Conservation (phyloP, 2,113 vertebrate species). For the Synchiropus splendidus region DNA sequence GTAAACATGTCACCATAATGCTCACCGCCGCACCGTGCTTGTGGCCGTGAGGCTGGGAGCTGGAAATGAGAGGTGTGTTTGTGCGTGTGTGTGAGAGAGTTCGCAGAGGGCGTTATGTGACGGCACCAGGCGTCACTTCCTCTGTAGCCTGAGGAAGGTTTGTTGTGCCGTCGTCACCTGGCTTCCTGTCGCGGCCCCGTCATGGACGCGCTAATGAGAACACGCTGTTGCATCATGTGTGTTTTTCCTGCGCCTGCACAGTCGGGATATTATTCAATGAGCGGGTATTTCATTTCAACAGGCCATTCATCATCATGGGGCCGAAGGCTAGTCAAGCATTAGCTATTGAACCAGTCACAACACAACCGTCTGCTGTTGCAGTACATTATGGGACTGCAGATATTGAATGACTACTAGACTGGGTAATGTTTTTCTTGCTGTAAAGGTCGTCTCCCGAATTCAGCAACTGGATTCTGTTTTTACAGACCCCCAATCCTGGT, state of each 20-base stretch:
- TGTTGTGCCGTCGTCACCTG: constrained; percentile 25
- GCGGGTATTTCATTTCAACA: too few species aligned
- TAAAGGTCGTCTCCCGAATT: too few species aligned
- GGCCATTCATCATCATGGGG: too few species aligned
- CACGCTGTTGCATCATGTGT: constrained; percentile 27
- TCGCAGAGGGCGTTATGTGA: constrained; percentile 28
- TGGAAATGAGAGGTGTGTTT: constrained; percentile 71
- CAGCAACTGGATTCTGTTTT: too few species aligned
- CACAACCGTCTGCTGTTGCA: too few species aligned
- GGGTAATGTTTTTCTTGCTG: too few species aligned
- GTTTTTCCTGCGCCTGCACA: constrained; percentile 1
- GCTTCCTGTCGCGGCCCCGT: constrained; percentile 28
- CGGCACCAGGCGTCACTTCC: constrained; percentile 54
- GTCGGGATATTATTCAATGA: too few species aligned
- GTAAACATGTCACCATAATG: constrained; percentile 97
- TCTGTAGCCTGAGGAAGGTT: constrained; percentile 35
- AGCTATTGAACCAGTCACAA: too few species aligned
- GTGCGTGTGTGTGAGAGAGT: constrained; percentile 27
- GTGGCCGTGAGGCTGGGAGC: constrained; percentile 74
- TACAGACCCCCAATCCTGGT: too few species aligned
- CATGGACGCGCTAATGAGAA: constrained; percentile 15
- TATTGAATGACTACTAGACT: too few species aligned
- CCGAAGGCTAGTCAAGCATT: not conserved
- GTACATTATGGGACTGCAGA: not conserved
- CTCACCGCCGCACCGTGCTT: constrained; percentile 81